Evolutionary conservation across 2,797 vertebrate genomes (phyloP), one percentile per base, ranked within the genome.

Genomic region (Sebastes oblongus): DNA sequence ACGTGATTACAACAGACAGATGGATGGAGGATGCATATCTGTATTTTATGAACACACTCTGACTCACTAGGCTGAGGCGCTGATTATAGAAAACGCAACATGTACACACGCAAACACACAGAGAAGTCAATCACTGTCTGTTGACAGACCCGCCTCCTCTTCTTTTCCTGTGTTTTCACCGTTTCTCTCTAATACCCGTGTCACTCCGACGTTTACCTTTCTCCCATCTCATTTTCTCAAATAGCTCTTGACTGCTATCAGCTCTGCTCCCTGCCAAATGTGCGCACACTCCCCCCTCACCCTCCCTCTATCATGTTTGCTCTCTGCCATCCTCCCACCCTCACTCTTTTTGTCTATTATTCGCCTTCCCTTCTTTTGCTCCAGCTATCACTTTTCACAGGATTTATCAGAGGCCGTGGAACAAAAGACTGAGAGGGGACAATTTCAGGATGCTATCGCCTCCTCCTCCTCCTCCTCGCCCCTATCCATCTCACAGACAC

Each of bases 371-470:
- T 65, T 20, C 62, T 78, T 78, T 73, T 52, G 59, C 68, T 66
- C 72, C 56, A 36, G 66, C 80, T 70, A 77, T 89, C 72, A 84
- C 42, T 88, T 85, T 83, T 67, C 30, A 7, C 58, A 55, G 81
- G 82, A 69, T 83, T 86, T 81, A 82, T 87, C 81, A 85, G 61
- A 77, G 77, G 75, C 76, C 30, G 67, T 46, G 75, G 78, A 91
- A 89, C 85, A 90, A 91, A 89, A 83, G 82, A 52, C 66, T 61
- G 78, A 78, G 34, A 80, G 58, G 66, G 59, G 80, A 84, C 83
- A 73, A 86, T 89, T 89, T 89, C 79, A 85, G 80, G 84, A 90
- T 82, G 77, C 78, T 61, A 85, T 86, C 36, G 2, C 67, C 42
- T 10, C 42, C 71, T 55, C 13, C 32, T 55, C 16, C 32, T 55